A percentile compares a stretch with the other conserved stretches of the same genome.
Evolutionary conservation across 2,888 invertebrate genomes (phyloP).

Genomic region (Ennomos fuscantarius): DNA sequence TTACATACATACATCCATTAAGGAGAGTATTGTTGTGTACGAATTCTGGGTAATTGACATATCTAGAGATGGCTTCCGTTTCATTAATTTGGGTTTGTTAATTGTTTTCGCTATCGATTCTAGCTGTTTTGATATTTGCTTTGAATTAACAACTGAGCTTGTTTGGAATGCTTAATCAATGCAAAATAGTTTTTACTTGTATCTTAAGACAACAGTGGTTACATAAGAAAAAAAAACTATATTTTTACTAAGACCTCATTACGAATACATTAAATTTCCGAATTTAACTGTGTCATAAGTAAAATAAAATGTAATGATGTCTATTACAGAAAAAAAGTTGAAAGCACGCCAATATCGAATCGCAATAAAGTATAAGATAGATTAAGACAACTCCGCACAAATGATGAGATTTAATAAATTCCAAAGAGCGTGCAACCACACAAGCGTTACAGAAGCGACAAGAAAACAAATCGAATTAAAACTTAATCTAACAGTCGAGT

Average conservation of each 20-base stretch:
- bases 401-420: slow-evolving; percentile 8
- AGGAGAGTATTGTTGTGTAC: slow-evolving; percentile 69
- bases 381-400: slow-evolving; percentile 15
- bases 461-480: slow-evolving; percentile 29
- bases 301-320: slow-evolving; percentile 3
- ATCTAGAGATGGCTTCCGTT: slow-evolving; percentile 63
- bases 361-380: slow-evolving; percentile 15
- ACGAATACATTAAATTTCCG: background rate
- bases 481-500: slow-evolving; percentile 25
- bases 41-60: slow-evolving; percentile 76
- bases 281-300: slow-evolving; percentile 6
- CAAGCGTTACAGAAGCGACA: slow-evolving; percentile 18
- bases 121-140: slow-evolving; percentile 38
- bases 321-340: slow-evolving; percentile 8
- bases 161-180: no score
- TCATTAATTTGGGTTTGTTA: slow-evolving; percentile 62
- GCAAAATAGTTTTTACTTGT: no score
- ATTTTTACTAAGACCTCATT: no score
- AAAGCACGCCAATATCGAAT: slow-evolving; percentile 23
- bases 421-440: slow-evolving; percentile 6
- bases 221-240: no score
- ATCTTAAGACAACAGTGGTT: no score
- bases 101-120: slow-evolving; percentile 56
- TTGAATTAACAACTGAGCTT: background rate
- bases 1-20: slow-evolving; percentile 65